Evolutionary conservation across 2,797 vertebrate species (phyloP).

Genomic region (Anomalospiza imberbis): DNA sequence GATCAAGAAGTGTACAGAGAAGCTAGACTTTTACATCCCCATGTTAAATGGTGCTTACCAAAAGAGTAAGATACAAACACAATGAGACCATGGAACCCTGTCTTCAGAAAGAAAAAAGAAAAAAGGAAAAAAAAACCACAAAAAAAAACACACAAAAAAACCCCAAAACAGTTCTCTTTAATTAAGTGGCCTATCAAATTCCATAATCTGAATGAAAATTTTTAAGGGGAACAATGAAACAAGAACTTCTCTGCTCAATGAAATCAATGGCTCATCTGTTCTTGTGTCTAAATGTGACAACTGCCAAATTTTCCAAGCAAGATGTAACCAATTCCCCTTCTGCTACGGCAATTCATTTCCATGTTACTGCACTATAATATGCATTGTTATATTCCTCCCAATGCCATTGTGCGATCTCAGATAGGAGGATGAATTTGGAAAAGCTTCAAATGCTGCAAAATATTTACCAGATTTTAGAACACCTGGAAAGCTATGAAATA

Average conservation of each 20-base stretch:
- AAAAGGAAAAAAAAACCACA: rapidly evolving
- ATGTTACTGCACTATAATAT: background rate
- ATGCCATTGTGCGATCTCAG: background rate
- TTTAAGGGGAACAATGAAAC: background rate
- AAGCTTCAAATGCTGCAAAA: background rate
- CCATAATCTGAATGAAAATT: background rate
- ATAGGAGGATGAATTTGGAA: background rate
- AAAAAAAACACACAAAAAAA: too few relatives aligned
- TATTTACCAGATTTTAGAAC: background rate
- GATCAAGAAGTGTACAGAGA: background rate
- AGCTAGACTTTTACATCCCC: background rate
- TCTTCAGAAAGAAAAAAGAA: background rate
- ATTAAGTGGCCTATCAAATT: background rate
- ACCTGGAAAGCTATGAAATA: background rate
- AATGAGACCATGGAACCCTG: background rate
- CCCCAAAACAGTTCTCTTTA: background rate
- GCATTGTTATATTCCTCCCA: background rate
- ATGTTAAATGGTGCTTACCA: background rate
- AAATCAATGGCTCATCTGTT: background rate
- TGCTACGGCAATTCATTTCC: background rate
- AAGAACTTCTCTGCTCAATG: background rate
- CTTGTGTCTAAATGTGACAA: background rate
- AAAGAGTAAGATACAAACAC: background rate
- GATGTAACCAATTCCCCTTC: background rate
- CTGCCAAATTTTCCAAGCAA: background rate